Conservation (phyloP, 2,797 vertebrate genomes). For the Otolemur crassicaudatus region DNA sequence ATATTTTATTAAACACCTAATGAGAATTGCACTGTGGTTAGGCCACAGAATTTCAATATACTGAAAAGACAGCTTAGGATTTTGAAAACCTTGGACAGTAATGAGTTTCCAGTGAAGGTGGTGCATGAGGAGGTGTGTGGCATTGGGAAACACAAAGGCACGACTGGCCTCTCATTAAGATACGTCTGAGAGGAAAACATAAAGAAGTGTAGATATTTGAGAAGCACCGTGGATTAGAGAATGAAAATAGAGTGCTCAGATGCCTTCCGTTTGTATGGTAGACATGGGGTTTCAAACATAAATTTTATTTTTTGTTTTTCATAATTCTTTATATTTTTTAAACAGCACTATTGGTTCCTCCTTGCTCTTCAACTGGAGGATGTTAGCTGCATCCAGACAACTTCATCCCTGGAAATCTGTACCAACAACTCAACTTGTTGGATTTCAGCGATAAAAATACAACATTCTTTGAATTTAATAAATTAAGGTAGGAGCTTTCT, state of each 20-base stretch:
- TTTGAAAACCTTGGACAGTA: not conserved
- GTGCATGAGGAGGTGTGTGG: not conserved
- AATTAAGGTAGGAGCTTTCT: not conserved
- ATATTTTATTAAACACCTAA: constrained; percentile 38
- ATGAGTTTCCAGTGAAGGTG: not conserved
- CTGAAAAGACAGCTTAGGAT: not conserved
- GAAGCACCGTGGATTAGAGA: not conserved
- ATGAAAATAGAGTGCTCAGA: not conserved
- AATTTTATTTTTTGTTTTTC: not conserved
- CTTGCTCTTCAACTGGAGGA: not conserved
- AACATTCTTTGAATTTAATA: constrained; percentile 5
- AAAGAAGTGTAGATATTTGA: not conserved
- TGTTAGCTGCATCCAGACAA: not conserved
- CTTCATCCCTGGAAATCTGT: not conserved
- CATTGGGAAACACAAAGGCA: not conserved
- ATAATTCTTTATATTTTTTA: not conserved
- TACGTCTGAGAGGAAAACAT: not conserved
- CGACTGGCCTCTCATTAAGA: not conserved
- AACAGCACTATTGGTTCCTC: not conserved
- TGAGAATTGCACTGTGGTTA: not conserved
- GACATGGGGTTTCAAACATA: not conserved
- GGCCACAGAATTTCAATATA: not conserved
- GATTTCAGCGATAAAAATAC: not conserved
- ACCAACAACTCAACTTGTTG: not conserved
- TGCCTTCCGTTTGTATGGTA: not conserved